phyloP scores from a whole-genome alignment of 2,797 vertebrate species.

The Microtus agrestis region DNA sequence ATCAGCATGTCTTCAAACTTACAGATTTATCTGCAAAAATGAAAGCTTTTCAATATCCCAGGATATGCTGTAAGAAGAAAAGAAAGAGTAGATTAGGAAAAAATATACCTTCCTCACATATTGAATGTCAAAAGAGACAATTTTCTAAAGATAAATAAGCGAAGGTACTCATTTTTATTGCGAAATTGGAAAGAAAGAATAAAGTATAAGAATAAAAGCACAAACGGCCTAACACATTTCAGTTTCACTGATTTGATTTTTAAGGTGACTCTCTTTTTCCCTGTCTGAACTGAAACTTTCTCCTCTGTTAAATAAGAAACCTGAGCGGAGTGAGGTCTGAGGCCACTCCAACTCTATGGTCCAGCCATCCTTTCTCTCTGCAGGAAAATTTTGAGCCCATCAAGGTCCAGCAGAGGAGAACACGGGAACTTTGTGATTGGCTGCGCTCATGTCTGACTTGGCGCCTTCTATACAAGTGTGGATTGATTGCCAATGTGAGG shows the following conservation, averaged over 20 bases:
- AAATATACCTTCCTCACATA: slow-evolving; percentile 63
- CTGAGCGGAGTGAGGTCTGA: neutral
- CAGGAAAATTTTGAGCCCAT: neutral
- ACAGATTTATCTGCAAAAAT: slow-evolving; percentile 76
- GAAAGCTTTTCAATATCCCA: slow-evolving; percentile 66
- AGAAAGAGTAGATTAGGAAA: slow-evolving; percentile 75
- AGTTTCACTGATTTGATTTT: slow-evolving; percentile 70
- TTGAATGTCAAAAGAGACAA: slow-evolving; percentile 74
- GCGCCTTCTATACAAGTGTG: neutral
- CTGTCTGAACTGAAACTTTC: slow-evolving; percentile 61
- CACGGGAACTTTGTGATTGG: neutral
- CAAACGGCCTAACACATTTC: slow-evolving; percentile 60
- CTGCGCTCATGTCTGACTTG: neutral
- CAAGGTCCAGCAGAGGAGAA: neutral
- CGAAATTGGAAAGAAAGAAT: slow-evolving; percentile 64
- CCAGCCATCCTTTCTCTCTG: too few species aligned
- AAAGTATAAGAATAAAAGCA: slow-evolving; percentile 69
- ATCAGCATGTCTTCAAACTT: slow-evolving; percentile 68
- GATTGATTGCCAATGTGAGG: neutral
- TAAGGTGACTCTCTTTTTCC: slow-evolving; percentile 52
- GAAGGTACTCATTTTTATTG: slow-evolving; percentile 70
- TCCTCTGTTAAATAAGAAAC: slow-evolving; percentile 62
- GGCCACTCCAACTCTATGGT: neutral
- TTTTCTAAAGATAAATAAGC: slow-evolving; percentile 77
- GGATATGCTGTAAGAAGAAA: slow-evolving; percentile 60